Evolutionary conservation across 2,113 vertebrate genomes (phyloP), one percentile per base, ranked within the genome.

Genomic region (Lasiurus cinereus): DNA sequence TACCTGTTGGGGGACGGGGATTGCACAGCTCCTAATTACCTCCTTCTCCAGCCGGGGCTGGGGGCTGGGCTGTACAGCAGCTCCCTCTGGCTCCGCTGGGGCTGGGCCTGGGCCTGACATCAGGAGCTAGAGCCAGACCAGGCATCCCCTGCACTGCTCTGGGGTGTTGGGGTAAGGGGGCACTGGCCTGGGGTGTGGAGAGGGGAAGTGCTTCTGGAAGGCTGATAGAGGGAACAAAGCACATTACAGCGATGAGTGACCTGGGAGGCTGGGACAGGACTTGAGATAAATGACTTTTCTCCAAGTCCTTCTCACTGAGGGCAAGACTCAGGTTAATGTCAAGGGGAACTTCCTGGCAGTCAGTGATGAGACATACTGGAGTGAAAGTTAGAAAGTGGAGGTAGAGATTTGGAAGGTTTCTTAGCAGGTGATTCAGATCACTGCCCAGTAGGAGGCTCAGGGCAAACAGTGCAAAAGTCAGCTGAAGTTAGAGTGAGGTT

Each of bases 1-100:
- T 96, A 97, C 97, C 97, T 97, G 96, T 97, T 97, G 92, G 97
- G 96, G 97, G 94, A 97, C 96, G 94, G 94, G 95, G 97, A 97
- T 95, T 1, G 19, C 69, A 50, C 73, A 54, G 94, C 88, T 96
- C 92, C 97, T 97, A 96, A 97, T 97, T 97, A 97, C 95, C 96
- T 96, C 77, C 90, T 95, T 94, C 94, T 94, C 56, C 10, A 94
- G 94, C 6, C 2, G 67, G 66, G 83, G 78, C 82, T 94, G 93
- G 91, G 88, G 96, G 90, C 82, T 94, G 96, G 95, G 94, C 93
- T 33, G 16, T 36, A 16, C 27, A 15, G 79, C 8, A 19, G 62
- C 33, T 64, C 48, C 78, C 54, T 15, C 73, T 64, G 14, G 9
- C 66, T 83, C 48, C 74, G 9, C 85, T 67, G 87, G 86, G 92